Evolutionary conservation across 2,888 invertebrate species (phyloP).

Genomic region (Spodoptera exigua): DNA sequence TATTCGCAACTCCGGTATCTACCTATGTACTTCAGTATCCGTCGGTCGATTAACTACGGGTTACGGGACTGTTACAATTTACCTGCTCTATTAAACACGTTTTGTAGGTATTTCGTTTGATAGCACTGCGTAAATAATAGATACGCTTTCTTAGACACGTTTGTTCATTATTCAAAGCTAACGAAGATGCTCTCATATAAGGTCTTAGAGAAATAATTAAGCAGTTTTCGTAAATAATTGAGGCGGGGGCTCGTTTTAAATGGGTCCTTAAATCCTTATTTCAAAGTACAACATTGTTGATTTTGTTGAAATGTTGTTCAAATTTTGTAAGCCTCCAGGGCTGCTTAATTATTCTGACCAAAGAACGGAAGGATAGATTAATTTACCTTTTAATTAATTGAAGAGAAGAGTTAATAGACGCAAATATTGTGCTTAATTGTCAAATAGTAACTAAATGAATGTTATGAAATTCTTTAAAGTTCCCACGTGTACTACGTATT

Average conservation of each 20-base stretch:
- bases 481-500: neutral
- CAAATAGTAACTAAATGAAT: too few species aligned
- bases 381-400: slow-evolving; percentile 9
- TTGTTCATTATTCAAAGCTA: neutral
- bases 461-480: neutral
- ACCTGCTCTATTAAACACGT: slow-evolving; percentile 43
- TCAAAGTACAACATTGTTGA: neutral
- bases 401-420: neutral
- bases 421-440: too few species aligned
- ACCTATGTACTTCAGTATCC: slow-evolving; percentile 24
- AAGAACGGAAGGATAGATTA: slow-evolving; percentile 9
- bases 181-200: too few species aligned
- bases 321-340: neutral
- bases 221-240: too few species aligned
- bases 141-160: slow-evolving; percentile 1
- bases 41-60: slow-evolving; percentile 40
- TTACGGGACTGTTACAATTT: slow-evolving; percentile 42
- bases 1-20: neutral
- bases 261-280: neutral
- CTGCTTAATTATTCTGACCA: slow-evolving; percentile 12
- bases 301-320: slow-evolving; percentile 11
- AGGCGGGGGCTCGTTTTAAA: neutral
- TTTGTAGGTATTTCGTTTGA: slow-evolving; percentile 28
- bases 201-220: too few species aligned
- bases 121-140: neutral